Base-by-base conservation (phyloP, 2,113 vertebrate genomes). In the Chloropsis cyanopogon region DNA sequence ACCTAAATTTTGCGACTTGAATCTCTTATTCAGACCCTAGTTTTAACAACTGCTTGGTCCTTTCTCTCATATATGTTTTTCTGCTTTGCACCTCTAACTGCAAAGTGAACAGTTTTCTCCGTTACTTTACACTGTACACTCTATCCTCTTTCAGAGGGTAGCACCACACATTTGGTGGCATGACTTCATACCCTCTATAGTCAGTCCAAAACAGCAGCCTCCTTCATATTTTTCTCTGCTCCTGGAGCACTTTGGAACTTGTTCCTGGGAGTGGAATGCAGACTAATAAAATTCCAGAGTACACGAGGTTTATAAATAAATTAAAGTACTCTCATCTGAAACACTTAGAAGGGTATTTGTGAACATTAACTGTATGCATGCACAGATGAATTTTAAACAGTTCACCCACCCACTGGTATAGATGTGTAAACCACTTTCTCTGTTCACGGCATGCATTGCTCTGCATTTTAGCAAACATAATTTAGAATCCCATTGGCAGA, bases 261-360 rank as follows among this genome's bases (percentile, higher is more conserved):
- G 47, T 76, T 91, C 61, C 49, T 82, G 66, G 73, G 73, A 85
- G 53, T 69, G 85, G 90, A 93, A 96, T 95, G 93, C 49, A 94
- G 93, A 93, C 78, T 76, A 94, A 90, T 82, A 91, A 90, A 93
- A 91, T 95, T 82, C 56, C 61, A 64, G 73, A 61, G 61, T 85
- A 80, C 80, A 54, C 52, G 63, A 46, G 11, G 18, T 81, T 93
- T 95, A 92, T 94, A 94, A 93, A 90, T 91, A 94, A 86, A 93
- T 93, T 65, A 49, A 85, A 94, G 83, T 79, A 37, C 24, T 79
- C 53, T 84, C 23, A 90, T 82, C 70, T 91, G 83, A 94, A 90
- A 68, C 80, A 85, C 75, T 82, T 80, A 42, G 26, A 80, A 76
- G 53, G n/a, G 19, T 91, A 71, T 91, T 91, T 85, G 26, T 23